A percentile compares a stretch with the other conserved stretches of the same genome.
Conservation (phyloP, 2,888 invertebrate genomes). For the Tholera decimalis region DNA sequence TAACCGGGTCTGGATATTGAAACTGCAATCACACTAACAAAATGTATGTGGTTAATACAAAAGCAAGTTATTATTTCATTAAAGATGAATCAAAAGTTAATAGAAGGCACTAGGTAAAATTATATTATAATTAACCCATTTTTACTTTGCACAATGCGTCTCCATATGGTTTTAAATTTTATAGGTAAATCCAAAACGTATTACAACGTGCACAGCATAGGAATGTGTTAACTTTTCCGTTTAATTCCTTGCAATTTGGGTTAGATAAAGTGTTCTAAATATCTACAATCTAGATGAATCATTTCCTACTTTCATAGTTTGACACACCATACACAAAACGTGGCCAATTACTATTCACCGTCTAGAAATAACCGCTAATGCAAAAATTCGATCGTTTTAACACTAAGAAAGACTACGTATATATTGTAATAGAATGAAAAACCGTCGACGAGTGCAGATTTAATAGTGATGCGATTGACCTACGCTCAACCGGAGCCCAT, state of each 20-base stretch:
- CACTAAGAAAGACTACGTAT: slow-evolving; percentile 14
- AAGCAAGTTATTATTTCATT: not conserved
- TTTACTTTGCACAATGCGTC: not conserved
- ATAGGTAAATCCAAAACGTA: not conserved
- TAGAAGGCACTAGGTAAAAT: not conserved
- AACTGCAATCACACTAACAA: slow-evolving; percentile 23
- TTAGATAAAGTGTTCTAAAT: not conserved
- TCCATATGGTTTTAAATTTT: not conserved
- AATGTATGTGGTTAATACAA: slow-evolving; percentile 4
- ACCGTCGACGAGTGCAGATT: slow-evolving; percentile 42
- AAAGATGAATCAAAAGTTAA: not conserved
- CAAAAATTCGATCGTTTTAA: not conserved
- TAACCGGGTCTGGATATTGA: slow-evolving; percentile 32
- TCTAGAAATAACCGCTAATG: not conserved
- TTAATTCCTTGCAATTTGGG: not conserved
- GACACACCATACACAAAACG: not conserved
- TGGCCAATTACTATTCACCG: not conserved
- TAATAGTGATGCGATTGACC: slow-evolving; percentile 59
- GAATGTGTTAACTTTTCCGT: not conserved
- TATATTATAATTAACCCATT: too few relatives aligned
- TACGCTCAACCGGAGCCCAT: slow-evolving; percentile 56
- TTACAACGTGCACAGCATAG: not conserved
- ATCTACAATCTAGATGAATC: too few relatives aligned
- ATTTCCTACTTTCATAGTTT: not conserved
- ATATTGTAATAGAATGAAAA: slow-evolving; percentile 27